Evolutionary conservation across 2,113 vertebrate genomes (phyloP).

Genomic region (Atlantisia rogersi): DNA sequence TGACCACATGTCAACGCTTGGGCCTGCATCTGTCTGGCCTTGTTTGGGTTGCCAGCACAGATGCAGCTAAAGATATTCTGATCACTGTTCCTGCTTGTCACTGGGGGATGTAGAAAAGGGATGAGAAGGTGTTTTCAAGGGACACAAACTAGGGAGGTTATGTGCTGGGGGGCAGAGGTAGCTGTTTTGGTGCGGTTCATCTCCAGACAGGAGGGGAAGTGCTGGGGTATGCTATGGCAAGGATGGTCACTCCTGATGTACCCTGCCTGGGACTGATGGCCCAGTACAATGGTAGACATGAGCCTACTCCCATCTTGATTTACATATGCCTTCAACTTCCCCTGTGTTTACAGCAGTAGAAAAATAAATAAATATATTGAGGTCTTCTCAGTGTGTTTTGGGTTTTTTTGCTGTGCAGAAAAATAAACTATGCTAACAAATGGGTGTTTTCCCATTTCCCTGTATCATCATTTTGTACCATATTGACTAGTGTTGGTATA

Average conservation of each 20-base stretch:
- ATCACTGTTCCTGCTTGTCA: background rate
- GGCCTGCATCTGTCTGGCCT: background rate
- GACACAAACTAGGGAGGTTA: background rate
- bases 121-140: background rate
- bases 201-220: background rate
- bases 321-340: background rate
- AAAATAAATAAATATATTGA: background rate
- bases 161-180: fast-evolving
- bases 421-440: background rate
- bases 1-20: background rate
- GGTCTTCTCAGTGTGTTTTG: background rate
- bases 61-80: background rate
- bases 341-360: background rate
- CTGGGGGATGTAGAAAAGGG: background rate
- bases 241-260: background rate
- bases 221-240: background rate
- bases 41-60: background rate
- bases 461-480: background rate
- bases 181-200: background rate
- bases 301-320: background rate
- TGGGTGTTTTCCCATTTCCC: background rate
- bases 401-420: background rate
- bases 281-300: background rate
- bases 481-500: background rate
- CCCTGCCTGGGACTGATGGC: background rate